Evolutionary conservation across 2,113 vertebrate species (phyloP), one percentile per base, ranked within the genome.

Genomic region (Prunella fulvescens): DNA sequence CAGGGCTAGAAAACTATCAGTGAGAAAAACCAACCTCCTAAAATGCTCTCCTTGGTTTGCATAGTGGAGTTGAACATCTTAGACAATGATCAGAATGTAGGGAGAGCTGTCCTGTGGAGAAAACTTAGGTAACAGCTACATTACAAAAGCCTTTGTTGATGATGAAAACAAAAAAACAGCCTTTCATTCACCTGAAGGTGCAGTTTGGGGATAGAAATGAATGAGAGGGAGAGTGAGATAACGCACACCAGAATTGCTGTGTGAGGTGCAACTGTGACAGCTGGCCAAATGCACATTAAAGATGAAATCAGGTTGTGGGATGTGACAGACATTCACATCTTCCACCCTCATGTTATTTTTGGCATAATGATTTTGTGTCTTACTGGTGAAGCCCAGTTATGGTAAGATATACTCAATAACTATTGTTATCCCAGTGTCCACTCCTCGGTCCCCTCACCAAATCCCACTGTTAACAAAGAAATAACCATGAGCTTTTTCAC

Each of bases 41-140:
- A 44, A 15, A 53, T 3, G 1, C 3, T 3, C 11, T 88, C 39
- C 39, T 70, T 9, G 4, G 7, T 50, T 70, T 3, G 0, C 1
- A 1, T 12, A 50, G 6, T 16, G 56, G 50, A 47, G 9, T 12
- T 4, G 2, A 70, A 14, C 4, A 20, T 47, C 23, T 45, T 54
- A 25, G 7, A 50, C 17, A 8, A 4, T 23, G 33, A 54, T 53
- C 45, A 53, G 44, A 60, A 61, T 39, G 15, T n/a, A 62, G 24
- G 16, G 39, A 35, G 12, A 67, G 6, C 25, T 88, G 29, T 16
- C 8, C 19, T 19, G 11, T 35, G 47, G 29, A 54, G 23, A 80
- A 90, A 62, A 62, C 14, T 20, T 0, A 74, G 29, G 20, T 11
- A 54, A 50, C 14, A 70, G 20, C 23, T 78, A n/a, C 7, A 6